Base-by-base conservation (phyloP, 2,888 invertebrate genomes). In the Frankliniella fusca region DNA sequence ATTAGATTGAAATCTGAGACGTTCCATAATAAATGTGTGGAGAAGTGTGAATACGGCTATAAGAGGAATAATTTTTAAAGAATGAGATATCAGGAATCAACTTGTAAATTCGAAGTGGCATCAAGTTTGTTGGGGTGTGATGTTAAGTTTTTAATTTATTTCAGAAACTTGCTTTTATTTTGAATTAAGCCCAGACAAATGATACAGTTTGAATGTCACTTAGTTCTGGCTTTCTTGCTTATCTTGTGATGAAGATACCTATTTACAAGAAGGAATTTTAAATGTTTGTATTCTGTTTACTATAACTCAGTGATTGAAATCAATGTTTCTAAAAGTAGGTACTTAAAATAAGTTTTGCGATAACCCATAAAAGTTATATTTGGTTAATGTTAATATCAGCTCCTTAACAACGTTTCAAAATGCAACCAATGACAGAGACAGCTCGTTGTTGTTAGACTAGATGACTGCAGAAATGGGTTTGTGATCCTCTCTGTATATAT, bases 341-440 rank as follows among this genome's bases (percentile, higher is more conserved):
- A 76, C 70, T 76, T 76, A 76, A 76, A 23, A 11, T 11, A 76
- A 23, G 10, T 9, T 76, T 76, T 76, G 23, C 70, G 9, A 23
- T 7, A 76, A 27, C 12, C 8, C 27, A 27, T 76, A 27, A 76
- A 27, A 76, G 1, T 23, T 76, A 12, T 23, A 76, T 20, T 27
- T 27, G 27, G 27, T 76, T 27, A 23, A 27, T 76, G 70, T 76
- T 76, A 76, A 23, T 76, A 76, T 23, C 70, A 27, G 70, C 70
- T 27, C 70, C 27, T 23, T 23, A 76, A 1, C 27, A 76, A 23
- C 12, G 27, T 76, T 27, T 76, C 11, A 27, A 76, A 27, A 23
- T 76, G 70, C 70, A 76, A 76, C 27, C 70, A 76, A 76, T 76
- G 70, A 76, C 70, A 76, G 70, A 76, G 70, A 76, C 70, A 76